Evolutionary conservation across 1,140 invertebrate genomes (phyloP), one percentile per base, ranked within the genome.

Genomic region (Apolygus lucorum): DNA sequence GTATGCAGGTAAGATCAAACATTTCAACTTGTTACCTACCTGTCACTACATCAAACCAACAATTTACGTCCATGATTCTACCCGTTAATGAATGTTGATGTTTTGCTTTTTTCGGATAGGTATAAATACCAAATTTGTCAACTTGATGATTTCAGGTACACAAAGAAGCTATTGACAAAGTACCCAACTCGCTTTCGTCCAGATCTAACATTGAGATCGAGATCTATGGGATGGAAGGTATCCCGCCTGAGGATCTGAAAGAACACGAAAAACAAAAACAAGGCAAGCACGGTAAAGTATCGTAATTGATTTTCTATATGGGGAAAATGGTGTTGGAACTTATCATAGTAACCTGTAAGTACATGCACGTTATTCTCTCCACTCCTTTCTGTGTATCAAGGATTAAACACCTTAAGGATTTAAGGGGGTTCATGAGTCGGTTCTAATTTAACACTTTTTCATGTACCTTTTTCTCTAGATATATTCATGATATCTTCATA

Each of bases 151-250:
- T 83, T 70, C 76, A 94, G 91, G 98, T 99, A 64, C 98, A 99
- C 79, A 99, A 99, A 83, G 98, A 99, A 83, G 96, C 95, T 68
- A 95, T 99, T 78, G 97, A 99, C 81, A 98, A 99, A 85, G 96
- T 99, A 78, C 98, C 98, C 72, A 99, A 99, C 85, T 95, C 97
- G 68, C 82, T 99, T 75, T 95, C 96, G 73, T 95, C 96, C 82
- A 87, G 96, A 79, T 96, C 94, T 76, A 98, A 97, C 83, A 96
- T 98, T 78, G 96, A 99, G 84, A 95, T 99, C 79, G 98, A 99
- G 88, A 99, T 99, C 77, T 99, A 99, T 86, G 98, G 98, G 74
- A 99, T 99, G 97, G 96, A 99, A 86, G 98, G 98, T 72, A 99
- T 99, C 76, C 97, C 98, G 25, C 87, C 65, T 26, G 70, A 71